These are phyloP conservation scores for Neopipo cinnamomea DNA, from an alignment of 2,113 vertebrate species.

Conservation along the genomic window DNA sequence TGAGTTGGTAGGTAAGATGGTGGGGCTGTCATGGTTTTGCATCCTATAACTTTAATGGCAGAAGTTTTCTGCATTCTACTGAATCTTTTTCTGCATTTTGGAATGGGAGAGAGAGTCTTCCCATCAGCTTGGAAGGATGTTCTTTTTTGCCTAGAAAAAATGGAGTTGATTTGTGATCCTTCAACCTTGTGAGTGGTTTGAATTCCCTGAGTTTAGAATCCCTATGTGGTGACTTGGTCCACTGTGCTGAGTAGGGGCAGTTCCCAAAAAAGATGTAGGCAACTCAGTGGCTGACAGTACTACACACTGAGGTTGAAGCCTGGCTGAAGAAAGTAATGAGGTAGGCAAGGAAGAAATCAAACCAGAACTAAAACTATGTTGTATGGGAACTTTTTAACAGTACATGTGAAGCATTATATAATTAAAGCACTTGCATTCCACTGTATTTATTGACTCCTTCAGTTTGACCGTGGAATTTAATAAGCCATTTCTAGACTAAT, in stretches of 20 bases:
- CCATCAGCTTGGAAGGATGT: not conserved
- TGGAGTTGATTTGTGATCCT: not conserved
- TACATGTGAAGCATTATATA: not conserved
- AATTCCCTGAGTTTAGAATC: not conserved
- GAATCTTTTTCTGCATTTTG: not conserved
- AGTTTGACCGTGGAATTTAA: not conserved
- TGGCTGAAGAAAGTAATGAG: not conserved
- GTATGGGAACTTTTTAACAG: not conserved
- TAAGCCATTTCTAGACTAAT: not conserved
- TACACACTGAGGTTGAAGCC: not conserved
- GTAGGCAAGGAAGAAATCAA: not conserved
- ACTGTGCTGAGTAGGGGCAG: not conserved
- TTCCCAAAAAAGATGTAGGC: not conserved
- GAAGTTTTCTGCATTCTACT: not conserved
- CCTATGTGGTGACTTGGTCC: not conserved
- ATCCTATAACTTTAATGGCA: not conserved
- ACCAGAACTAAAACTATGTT: not conserved
- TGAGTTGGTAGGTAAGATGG: not conserved
- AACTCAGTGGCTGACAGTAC: not conserved
- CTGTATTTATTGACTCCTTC: not conserved
- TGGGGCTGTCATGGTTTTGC: not conserved
- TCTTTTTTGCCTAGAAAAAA: not conserved
- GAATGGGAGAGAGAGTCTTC: not conserved
- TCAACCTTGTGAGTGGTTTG: fast-evolving
- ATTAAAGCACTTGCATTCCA: not conserved